Conservation (phyloP, 2,888 invertebrate species). For the Nephrotoma guestfalica region DNA sequence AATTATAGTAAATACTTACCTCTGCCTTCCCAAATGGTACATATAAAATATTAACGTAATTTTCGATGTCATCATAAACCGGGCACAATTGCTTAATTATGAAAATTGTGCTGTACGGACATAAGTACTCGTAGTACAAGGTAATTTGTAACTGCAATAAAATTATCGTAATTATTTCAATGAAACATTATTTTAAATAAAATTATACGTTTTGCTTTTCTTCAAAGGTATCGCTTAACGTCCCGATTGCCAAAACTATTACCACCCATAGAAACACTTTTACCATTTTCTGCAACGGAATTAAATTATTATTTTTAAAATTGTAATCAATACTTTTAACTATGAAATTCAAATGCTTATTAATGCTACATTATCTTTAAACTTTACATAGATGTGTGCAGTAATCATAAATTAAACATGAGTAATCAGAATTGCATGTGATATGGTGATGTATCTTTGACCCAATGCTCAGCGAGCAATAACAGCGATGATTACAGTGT, state of each 20-base stretch:
- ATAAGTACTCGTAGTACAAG: conserved; percentile 43
- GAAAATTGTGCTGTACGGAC: conserved; percentile 44
- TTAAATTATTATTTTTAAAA: no score
- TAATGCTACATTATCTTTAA: no score
- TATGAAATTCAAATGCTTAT: neutral
- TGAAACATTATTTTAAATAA: neutral
- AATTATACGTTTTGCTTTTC: neutral
- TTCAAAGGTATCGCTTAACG: neutral
- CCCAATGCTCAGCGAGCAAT: neutral
- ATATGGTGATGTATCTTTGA: neutral
- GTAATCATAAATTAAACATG: no score
- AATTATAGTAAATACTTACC: conserved; percentile 28
- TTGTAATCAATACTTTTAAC: neutral
- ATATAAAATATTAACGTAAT: conserved; percentile 37
- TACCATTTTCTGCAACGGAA: neutral
- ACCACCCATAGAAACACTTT: neutral
- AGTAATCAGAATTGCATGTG: no score
- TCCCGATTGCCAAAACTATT: neutral
- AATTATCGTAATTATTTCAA: neutral
- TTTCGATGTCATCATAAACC: conserved; percentile 33
- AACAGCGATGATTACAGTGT: neutral
- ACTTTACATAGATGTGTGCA: no score
- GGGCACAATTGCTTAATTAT: conserved; percentile 39
- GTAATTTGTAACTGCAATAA: conserved; percentile 36
- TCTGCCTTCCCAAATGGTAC: conserved; percentile 50